Conservation (phyloP, 2,113 vertebrate species). For the Apistogramma diplotaenia region DNA sequence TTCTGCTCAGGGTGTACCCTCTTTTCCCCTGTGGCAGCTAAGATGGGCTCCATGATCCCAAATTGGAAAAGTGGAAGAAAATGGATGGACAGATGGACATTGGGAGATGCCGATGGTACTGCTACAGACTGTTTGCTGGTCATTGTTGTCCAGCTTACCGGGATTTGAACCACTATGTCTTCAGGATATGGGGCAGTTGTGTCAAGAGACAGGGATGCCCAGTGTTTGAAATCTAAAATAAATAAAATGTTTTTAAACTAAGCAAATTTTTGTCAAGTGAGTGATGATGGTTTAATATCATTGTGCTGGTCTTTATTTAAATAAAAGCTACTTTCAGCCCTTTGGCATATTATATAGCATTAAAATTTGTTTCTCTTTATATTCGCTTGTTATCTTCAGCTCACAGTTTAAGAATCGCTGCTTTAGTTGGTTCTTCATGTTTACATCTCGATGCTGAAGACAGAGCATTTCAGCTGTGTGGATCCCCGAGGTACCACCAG, state of each 20-base stretch:
- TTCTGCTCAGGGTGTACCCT: neutral
- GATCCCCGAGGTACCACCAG: neutral
- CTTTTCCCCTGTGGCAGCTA: neutral
- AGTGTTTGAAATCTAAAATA: neutral
- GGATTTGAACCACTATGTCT: neutral
- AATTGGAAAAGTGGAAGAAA: neutral
- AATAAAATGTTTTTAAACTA: neutral
- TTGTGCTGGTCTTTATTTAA: neutral
- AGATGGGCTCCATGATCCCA: neutral
- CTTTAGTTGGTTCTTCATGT: neutral
- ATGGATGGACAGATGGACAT: neutral
- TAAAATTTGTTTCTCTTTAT: neutral
- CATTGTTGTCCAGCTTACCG: neutral
- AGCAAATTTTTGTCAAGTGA: neutral
- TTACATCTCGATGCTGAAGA: neutral
- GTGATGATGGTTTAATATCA: neutral
- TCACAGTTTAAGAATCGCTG: neutral
- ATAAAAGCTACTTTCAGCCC: neutral
- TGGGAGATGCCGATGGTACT: neutral
- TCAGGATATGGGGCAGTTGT: neutral
- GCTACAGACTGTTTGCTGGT: neutral
- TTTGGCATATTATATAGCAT: no score
- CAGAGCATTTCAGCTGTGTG: neutral
- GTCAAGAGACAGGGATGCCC: neutral
- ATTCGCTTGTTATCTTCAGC: neutral